A percentile compares a stretch with the other conserved stretches of the same genome.
phyloP scores from a whole-genome alignment of 2,888 invertebrate genomes.

The Apoda limacodes region DNA sequence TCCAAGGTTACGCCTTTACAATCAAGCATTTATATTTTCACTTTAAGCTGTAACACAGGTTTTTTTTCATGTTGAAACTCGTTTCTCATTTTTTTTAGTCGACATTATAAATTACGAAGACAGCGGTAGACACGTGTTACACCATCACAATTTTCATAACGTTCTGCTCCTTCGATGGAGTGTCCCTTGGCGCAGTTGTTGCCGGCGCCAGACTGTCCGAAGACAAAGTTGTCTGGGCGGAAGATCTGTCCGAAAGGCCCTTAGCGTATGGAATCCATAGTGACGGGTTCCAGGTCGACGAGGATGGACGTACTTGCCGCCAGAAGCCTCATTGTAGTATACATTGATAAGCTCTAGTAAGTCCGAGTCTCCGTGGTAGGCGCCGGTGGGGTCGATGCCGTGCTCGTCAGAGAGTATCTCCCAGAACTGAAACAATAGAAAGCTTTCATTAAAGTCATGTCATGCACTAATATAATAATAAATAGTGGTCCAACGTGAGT shows the following conservation, averaged over 20 bases:
- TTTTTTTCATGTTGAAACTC: conserved; percentile 14
- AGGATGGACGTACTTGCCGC: conserved; percentile 61
- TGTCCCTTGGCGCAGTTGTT: conserved; percentile 77
- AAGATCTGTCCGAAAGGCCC: conserved; percentile 80
- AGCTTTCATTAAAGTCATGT: conserved; percentile 77
- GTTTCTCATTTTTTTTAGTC: conserved; percentile 14
- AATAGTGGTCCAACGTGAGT: too few relatives aligned
- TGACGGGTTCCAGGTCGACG: conserved; percentile 56
- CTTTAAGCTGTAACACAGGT: conserved; percentile 18
- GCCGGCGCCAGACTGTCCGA: conserved; percentile 72
- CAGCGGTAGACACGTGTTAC: conserved; percentile 12
- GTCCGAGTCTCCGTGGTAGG: conserved; percentile 90
- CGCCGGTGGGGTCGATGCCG: conserved; percentile 91
- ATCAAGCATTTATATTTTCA: too few relatives aligned
- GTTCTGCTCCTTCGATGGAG: conserved; percentile 76
- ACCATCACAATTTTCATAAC: conserved; percentile 13
- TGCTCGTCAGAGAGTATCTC: conserved; percentile 97
- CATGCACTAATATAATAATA: too few relatives aligned
- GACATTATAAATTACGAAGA: conserved; percentile 14
- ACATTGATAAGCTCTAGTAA: conserved; percentile 84
- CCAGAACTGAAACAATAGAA: conserved; percentile 77
- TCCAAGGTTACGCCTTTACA: too few relatives aligned
- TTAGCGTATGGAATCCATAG: conserved; percentile 76
- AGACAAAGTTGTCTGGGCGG: conserved; percentile 82
- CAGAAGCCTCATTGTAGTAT: conserved; percentile 78